Conservation (phyloP, 2,797 vertebrate species). For the Cyclura pinguis region DNA sequence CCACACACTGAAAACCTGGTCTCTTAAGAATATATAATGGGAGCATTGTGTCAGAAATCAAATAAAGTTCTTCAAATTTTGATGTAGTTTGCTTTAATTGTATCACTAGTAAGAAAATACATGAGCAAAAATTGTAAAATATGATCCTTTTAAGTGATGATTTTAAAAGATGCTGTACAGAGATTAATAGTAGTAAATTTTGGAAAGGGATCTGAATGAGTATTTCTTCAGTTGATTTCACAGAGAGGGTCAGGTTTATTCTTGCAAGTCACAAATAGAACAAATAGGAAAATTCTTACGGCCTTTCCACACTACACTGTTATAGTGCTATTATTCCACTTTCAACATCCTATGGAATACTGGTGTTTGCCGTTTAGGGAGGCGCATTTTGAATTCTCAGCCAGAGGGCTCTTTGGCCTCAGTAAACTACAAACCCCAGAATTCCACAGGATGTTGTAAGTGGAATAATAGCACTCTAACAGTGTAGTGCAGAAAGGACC, state of each 20-base stretch:
- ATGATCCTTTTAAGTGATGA: not conserved
- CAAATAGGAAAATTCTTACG: not conserved
- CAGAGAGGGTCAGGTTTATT: constrained; percentile 42
- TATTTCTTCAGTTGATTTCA: constrained; percentile 2
- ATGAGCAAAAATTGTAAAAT: not conserved
- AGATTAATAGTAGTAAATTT: constrained; percentile 48
- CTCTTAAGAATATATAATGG: not conserved
- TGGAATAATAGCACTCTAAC: too few relatives aligned
- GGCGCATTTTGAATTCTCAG: too few relatives aligned
- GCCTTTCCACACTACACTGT: too few relatives aligned
- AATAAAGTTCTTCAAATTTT: not conserved
- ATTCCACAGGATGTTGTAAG: too few relatives aligned
- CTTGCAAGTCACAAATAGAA: rapidly evolving
- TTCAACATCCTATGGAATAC: too few relatives aligned
- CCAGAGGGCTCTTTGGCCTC: too few relatives aligned
- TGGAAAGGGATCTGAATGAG: constrained; percentile 50
- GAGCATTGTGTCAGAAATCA: not conserved
- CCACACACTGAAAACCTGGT: not conserved
- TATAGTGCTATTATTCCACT: too few relatives aligned
- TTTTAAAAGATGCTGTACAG: not conserved
- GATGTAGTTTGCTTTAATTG: not conserved
- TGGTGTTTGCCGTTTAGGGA: too few relatives aligned
- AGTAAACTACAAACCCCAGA: too few relatives aligned
- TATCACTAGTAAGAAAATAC: not conserved
- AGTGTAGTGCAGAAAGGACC: too few relatives aligned